Percentiles rank a stretch among this genome's conserved stretches.
These are phyloP conservation scores for Theretra japonica DNA, from an alignment of 2,888 invertebrate genomes.

Conservation along the genomic window DNA sequence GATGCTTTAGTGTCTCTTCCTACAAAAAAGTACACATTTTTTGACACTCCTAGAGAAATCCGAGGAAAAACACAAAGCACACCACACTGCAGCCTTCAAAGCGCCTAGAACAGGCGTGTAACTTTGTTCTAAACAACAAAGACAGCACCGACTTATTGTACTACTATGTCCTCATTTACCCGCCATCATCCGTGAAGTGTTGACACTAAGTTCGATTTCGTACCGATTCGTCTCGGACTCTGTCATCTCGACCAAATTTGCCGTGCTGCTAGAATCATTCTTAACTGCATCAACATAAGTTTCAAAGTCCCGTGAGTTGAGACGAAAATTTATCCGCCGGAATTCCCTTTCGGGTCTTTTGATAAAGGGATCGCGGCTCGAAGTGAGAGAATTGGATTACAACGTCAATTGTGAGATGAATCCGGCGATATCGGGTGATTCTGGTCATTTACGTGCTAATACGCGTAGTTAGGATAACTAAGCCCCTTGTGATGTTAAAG, in stretches of 20 bases:
- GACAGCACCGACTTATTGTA: slow-evolving; percentile 48
- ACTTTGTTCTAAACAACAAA: slow-evolving; percentile 68
- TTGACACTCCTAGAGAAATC: slow-evolving; percentile 10
- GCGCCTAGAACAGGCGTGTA: slow-evolving; percentile 58
- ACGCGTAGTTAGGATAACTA: slow-evolving; percentile 24
- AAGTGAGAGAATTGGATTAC: slow-evolving; percentile 51
- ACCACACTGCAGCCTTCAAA: slow-evolving; percentile 20
- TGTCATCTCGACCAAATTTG: slow-evolving; percentile 63
- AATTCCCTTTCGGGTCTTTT: slow-evolving; percentile 65
- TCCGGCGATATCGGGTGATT: slow-evolving; percentile 30
- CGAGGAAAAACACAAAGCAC: slow-evolving; percentile 11
- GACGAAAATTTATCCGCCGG: slow-evolving; percentile 33
- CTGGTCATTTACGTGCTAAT: slow-evolving; percentile 25
- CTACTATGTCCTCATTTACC: slow-evolving; percentile 58
- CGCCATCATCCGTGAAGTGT: slow-evolving; percentile 72
- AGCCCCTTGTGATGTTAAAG: slow-evolving; percentile 16
- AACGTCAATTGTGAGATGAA: slow-evolving; percentile 45
- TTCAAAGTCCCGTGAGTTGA: slow-evolving; percentile 40
- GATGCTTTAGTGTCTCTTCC: background rate
- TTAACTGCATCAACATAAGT: slow-evolving; percentile 44
- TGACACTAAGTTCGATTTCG: slow-evolving; percentile 82
- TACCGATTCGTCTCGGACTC: slow-evolving; percentile 72
- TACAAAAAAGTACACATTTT: background rate
- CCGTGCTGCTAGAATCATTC: slow-evolving; percentile 32
- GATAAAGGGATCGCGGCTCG: slow-evolving; percentile 55